Evolutionary conservation across 2,113 vertebrate genomes (phyloP).

Genomic region (Micromys minutus): DNA sequence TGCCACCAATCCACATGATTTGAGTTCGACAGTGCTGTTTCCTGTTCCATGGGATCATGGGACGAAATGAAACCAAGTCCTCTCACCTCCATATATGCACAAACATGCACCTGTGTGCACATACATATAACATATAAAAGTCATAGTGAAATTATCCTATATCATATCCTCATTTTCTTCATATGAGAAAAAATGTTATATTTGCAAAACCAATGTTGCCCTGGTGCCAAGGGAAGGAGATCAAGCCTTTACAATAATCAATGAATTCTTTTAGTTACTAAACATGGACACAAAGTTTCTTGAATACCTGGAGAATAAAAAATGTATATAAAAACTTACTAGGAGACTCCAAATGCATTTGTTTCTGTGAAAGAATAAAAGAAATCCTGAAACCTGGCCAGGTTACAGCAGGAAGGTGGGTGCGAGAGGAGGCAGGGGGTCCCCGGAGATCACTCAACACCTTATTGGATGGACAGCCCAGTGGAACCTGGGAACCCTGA

Average conservation of each 20-base stretch:
- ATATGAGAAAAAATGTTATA: not conserved
- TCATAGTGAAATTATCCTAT: not conserved
- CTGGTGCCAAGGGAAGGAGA: not conserved
- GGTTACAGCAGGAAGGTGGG: not conserved
- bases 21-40: too few species aligned
- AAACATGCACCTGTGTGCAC: not conserved
- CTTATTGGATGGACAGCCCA: not conserved
- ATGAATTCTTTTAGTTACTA: not conserved
- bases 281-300: not conserved
- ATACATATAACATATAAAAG: not conserved
- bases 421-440: not conserved
- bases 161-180: not conserved
- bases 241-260: not conserved
- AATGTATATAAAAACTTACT: constrained; percentile 23
- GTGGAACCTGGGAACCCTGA: not conserved
- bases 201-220: not conserved
- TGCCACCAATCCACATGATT: not conserved
- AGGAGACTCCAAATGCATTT: not conserved
- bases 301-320: not conserved
- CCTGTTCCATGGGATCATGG: too few species aligned
- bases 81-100: not conserved
- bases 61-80: not conserved
- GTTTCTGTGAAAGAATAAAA: not conserved
- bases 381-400: not conserved
- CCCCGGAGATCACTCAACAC: not conserved